phyloP scores from a whole-genome alignment of 2,113 vertebrate species.

The Rhodinocichla rosea region DNA sequence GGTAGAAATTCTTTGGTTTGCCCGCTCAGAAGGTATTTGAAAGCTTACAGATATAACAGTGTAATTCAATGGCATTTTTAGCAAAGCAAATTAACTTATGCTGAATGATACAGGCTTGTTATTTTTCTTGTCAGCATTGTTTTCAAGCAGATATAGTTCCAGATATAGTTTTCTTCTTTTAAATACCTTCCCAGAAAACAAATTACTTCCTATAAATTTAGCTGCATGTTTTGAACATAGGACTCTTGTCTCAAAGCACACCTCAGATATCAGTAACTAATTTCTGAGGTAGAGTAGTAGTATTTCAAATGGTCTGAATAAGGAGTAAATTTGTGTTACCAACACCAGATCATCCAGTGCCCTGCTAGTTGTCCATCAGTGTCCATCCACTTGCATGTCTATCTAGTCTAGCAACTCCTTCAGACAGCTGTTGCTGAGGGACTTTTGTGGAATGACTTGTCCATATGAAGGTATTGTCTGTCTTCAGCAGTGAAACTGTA shows the following conservation, averaged over 20 bases:
- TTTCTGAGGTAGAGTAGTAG: not conserved
- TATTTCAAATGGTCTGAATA: not conserved
- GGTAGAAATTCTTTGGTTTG: not conserved
- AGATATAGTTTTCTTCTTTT: not conserved
- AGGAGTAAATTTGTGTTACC: not conserved
- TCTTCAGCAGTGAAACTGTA: not conserved
- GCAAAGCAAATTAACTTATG: not conserved
- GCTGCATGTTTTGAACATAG: not conserved
- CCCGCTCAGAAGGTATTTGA: not conserved
- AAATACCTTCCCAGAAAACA: not conserved
- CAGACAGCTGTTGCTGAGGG: not conserved
- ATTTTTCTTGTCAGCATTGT: not conserved
- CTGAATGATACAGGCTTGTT: not conserved
- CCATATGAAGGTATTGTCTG: not conserved
- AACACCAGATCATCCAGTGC: not conserved
- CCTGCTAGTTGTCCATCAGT: not conserved
- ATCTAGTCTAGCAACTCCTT: not conserved
- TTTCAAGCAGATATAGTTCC: not conserved
- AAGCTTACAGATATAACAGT: not conserved
- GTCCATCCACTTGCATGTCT: not conserved
- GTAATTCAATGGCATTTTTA: not conserved
- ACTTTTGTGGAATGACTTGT: not conserved
- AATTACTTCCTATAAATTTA: not conserved
- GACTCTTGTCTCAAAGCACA: not conserved
- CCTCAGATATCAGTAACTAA: not conserved